phyloP scores from a whole-genome alignment of 2,113 vertebrate genomes.

The Proteles cristata region DNA sequence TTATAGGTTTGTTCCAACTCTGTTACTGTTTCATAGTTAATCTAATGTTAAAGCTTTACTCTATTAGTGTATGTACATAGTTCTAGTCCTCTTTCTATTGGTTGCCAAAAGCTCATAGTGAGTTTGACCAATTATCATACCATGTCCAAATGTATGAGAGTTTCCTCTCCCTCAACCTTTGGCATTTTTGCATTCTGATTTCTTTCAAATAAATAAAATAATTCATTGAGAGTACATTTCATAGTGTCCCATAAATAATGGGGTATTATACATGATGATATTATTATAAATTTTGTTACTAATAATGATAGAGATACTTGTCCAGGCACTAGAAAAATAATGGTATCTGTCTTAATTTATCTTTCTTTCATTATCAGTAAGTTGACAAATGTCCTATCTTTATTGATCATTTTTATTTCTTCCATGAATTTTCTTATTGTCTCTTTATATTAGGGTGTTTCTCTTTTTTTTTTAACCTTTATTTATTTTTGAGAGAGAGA shows the following conservation, averaged over 20 bases:
- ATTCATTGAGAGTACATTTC: slow-evolving; percentile 9
- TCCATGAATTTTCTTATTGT: not conserved
- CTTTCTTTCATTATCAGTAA: not conserved
- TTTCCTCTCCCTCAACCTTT: not conserved
- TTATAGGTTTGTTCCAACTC: not conserved
- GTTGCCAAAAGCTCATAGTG: not conserved
- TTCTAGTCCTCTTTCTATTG: not conserved
- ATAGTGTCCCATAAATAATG: not conserved
- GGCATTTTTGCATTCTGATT: not conserved
- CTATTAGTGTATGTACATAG: not conserved
- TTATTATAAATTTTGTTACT: not conserved
- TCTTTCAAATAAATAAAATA: slow-evolving; percentile 35
- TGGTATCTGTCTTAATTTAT: not conserved
- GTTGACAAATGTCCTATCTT: not conserved
- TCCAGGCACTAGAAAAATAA: not conserved
- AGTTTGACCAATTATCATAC: not conserved
- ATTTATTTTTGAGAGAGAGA: too few species aligned
- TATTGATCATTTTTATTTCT: not conserved
- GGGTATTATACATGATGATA: not conserved
- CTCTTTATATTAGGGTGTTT: not conserved
- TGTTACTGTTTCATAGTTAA: slow-evolving; percentile 1
- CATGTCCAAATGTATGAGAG: not conserved
- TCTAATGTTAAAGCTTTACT: not conserved
- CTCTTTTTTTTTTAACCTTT: not conserved
- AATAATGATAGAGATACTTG: not conserved